Percentiles rank a stretch among this genome's conserved stretches.
These are phyloP conservation scores for Halcyon malimbica DNA, from an alignment of 2,113 vertebrate genomes.

Conservation along the genomic window DNA sequence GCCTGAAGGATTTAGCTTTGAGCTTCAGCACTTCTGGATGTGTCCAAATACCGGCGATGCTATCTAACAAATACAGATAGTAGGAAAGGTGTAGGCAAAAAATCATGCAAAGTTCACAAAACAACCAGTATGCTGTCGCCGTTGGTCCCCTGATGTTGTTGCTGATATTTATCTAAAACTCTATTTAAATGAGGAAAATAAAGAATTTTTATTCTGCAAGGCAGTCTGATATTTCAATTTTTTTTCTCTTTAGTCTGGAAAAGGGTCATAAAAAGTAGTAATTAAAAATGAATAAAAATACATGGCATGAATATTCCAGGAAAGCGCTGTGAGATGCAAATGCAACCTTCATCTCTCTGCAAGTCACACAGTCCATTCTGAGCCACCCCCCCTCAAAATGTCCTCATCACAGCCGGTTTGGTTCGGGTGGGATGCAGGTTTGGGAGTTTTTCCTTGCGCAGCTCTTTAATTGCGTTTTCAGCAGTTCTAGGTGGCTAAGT, in stretches of 20 bases:
- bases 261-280: neutral
- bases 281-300: neutral
- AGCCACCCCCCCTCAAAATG: neutral
- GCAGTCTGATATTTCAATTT: neutral
- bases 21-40: neutral
- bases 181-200: neutral
- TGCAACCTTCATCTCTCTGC: neutral
- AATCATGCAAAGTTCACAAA: neutral
- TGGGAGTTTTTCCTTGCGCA: neutral
- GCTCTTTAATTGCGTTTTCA: neutral
- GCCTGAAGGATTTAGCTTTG: neutral
- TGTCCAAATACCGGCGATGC: rapidly evolving
- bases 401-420: neutral
- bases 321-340: neutral
- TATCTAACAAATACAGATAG: neutral
- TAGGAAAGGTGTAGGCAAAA: too few species aligned
- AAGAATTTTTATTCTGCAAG: neutral
- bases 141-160: neutral
- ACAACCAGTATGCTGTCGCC: neutral
- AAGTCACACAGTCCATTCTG: rapidly evolving
- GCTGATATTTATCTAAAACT: neutral
- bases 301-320: neutral
- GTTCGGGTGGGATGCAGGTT: neutral
- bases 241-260: neutral
- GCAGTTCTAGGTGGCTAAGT: neutral